Conservation (phyloP, 2,888 invertebrate species). For the Agriopis marginaria region DNA sequence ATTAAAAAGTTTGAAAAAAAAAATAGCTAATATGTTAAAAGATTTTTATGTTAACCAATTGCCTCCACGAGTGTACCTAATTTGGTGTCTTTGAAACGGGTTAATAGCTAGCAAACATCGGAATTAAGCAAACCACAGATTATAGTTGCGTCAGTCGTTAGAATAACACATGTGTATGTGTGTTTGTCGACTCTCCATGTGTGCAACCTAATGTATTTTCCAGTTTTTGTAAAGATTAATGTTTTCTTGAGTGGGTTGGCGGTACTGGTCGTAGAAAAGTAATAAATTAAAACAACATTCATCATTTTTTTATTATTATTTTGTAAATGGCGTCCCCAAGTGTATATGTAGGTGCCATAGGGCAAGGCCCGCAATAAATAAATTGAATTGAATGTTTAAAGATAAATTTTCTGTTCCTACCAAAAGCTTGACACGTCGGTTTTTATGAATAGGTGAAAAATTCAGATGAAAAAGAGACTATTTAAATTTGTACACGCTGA, state of each 20-base stretch:
- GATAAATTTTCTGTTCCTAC: too few species aligned
- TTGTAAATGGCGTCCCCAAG: too few species aligned
- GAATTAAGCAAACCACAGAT: conserved; percentile 56
- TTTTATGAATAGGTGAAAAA: too few species aligned
- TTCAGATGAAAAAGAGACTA: too few species aligned
- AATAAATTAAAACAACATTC: too few species aligned
- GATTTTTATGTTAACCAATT: conserved; percentile 36
- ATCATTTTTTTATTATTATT: too few species aligned
- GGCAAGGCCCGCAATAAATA: too few species aligned
- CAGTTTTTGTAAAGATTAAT: conserved; percentile 43
- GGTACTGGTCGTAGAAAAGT: conserved; percentile 32
- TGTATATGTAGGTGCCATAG: too few species aligned
- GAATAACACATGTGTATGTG: conserved; percentile 50
- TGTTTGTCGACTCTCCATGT: conserved; percentile 17
- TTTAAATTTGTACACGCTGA: too few species aligned
- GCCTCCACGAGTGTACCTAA: conserved; percentile 49
- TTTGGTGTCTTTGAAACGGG: conserved; percentile 71
- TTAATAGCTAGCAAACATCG: conserved; percentile 69
- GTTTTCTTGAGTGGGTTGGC: conserved; percentile 29
- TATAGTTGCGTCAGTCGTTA: conserved; percentile 65
- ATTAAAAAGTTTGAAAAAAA: too few species aligned
- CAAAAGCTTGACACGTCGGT: too few species aligned
- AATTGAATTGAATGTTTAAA: too few species aligned
- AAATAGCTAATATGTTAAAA: neutral
- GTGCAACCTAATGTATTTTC: conserved; percentile 41